Base-by-base conservation (phyloP, 2,888 invertebrate species). In the Eustalomyia histrio region DNA sequence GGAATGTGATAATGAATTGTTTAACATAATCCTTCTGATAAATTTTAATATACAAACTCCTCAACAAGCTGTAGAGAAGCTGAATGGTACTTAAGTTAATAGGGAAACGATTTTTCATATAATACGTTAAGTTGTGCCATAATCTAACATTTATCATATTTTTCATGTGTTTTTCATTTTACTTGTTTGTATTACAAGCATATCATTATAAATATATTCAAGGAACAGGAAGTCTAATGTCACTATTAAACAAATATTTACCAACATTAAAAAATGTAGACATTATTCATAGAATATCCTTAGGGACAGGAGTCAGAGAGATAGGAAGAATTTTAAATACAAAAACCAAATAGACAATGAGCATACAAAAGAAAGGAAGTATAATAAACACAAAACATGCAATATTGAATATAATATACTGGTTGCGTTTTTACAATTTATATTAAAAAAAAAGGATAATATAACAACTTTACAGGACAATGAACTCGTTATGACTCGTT, bases 191-290 rank as follows among this genome's bases (percentile, higher is more conserved):
- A 29, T 39, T 39, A 12, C 33, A 33, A 64, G 29, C 68, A 58
- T 67, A 29, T 68, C 81, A 76, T 74, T 81, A 74, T 65, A 71
- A 81, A 78, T 71, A 67, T 78, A 81, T 81, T 81, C 81, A 81
- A 81, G 81, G 78, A 81, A 81, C 81, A 81, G 81, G 81, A 81
- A 81, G 81, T 78, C 65, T 81, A 81, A 78, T 81, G 78, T 81
- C 81, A 81, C 76, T 74, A 81, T 74, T 81, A 73, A 81, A 74
- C 80, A 81, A 76, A 81, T 81, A 81, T 76, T 81, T 81, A 21
- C 67, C 53, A 67, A 63, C 24, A 65, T 21, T 16, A 12, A 16
- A 50, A 47, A 43, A 5, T 29, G 64, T 65, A 76, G 76, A 78
- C 71, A 78, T 61, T 53, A 79, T 72, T 79, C 71, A 78, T 61